Conservation (phyloP, 2,113 vertebrate genomes). For the Oncorhynchus masou region DNA sequence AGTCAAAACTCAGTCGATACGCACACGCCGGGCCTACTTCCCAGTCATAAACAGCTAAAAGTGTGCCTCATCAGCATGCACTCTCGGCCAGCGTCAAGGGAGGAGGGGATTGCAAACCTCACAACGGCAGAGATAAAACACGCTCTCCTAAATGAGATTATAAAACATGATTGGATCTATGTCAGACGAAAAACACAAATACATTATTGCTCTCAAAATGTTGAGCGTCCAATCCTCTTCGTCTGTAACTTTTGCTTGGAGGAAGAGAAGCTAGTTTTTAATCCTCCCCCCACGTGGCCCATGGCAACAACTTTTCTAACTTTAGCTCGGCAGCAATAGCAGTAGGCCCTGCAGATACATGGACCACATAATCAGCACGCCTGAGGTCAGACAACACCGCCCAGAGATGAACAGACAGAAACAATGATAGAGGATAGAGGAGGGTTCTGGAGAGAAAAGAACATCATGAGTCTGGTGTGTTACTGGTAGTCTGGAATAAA, state of each 20-base stretch:
- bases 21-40: background rate
- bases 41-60: background rate
- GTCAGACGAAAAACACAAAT: conserved; percentile 34
- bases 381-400: too few species aligned
- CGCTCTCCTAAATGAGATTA: conserved; percentile 30
- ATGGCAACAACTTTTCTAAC: too few species aligned
- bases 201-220: conserved; percentile 43
- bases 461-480: too few species aligned
- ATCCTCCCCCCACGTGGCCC: background rate
- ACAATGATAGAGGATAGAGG: too few species aligned
- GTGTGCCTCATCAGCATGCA: background rate
- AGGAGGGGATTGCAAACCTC: conserved; percentile 5
- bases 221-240: conserved; percentile 42
- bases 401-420: too few species aligned
- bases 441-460: too few species aligned
- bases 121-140: conserved; percentile 10
- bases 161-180: conserved; percentile 28
- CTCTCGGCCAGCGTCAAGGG: background rate
- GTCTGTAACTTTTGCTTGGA: conserved; percentile 47
- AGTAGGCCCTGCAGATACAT: too few species aligned
- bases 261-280: background rate
- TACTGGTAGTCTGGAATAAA: too few species aligned
- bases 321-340: too few species aligned
- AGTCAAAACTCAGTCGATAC: too few species aligned
- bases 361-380: too few species aligned